Percentiles rank a stretch among this genome's conserved stretches.
These are phyloP conservation scores for Lasius fuliginosus DNA, from an alignment of 2,888 invertebrate genomes.

Conservation along the genomic window DNA sequence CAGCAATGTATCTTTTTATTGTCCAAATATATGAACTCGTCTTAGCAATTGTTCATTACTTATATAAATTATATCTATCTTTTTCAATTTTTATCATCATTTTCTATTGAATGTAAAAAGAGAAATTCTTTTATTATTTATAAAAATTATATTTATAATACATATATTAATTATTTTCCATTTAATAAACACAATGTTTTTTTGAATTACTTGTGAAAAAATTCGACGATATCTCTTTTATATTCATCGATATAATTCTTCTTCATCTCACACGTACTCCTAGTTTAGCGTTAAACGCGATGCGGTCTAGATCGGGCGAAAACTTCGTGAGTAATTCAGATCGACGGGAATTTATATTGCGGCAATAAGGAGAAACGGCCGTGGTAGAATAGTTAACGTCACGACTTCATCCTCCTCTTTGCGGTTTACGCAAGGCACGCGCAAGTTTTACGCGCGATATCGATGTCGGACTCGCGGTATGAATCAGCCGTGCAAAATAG, in stretches of 20 bases:
- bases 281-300: neutral
- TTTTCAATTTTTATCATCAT: neutral
- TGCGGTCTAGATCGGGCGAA: neutral
- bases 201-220: neutral
- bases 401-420: neutral
- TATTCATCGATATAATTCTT: neutral
- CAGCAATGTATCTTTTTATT: neutral
- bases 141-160: neutral
- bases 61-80: neutral
- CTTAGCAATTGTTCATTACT: neutral
- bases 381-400: neutral
- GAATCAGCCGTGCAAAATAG: constrained; percentile 76
- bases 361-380: neutral
- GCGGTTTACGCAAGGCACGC: constrained; percentile 33
- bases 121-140: neutral
- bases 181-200: neutral
- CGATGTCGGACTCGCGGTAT: constrained; percentile 63
- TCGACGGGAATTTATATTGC: neutral
- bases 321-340: constrained; percentile 16
- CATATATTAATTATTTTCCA: neutral
- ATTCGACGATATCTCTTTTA: neutral
- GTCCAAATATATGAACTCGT: neutral
- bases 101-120: neutral
- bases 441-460: constrained; percentile 61
- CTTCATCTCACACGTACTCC: neutral